These are phyloP conservation scores for Gyrodactylus bullatarudis DNA, from an alignment of 1,140 invertebrate species.

Conservation along the genomic window DNA sequence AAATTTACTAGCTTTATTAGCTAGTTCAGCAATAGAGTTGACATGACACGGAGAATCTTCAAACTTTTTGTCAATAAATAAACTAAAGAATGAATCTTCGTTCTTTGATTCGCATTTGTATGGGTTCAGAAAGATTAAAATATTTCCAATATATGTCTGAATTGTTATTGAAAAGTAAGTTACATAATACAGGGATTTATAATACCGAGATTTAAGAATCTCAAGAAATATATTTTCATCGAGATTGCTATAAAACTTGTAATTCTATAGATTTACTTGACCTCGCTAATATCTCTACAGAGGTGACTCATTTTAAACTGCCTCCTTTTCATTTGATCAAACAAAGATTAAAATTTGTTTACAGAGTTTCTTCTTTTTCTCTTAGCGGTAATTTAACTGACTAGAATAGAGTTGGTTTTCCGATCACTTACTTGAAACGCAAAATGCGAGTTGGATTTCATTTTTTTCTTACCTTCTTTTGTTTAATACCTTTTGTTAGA, in stretches of 20 bases:
- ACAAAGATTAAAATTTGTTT: too few species aligned
- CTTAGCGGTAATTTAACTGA: too few species aligned
- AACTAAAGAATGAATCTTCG: too few species aligned
- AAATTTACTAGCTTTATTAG: neutral
- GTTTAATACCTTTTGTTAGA: neutral
- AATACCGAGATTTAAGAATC: neutral
- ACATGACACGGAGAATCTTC: neutral
- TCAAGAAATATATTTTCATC: neutral
- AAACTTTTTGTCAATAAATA: neutral
- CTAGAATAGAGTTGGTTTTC: too few species aligned
- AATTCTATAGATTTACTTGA: neutral
- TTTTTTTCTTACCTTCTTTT: too few species aligned
- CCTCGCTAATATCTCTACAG: neutral
- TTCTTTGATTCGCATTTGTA: neutral
- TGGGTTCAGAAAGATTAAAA: neutral
- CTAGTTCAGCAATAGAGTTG: neutral
- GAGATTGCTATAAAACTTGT: neutral
- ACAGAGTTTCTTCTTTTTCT: too few species aligned
- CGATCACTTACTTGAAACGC: too few species aligned
- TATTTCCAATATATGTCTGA: neutral
- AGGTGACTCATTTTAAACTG: neutral
- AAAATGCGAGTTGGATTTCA: too few species aligned
- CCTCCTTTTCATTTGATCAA: too few species aligned
- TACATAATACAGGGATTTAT: neutral
- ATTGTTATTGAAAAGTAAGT: neutral